Conservation (phyloP, 2,113 vertebrate genomes). For the Macquaria ambigua region DNA sequence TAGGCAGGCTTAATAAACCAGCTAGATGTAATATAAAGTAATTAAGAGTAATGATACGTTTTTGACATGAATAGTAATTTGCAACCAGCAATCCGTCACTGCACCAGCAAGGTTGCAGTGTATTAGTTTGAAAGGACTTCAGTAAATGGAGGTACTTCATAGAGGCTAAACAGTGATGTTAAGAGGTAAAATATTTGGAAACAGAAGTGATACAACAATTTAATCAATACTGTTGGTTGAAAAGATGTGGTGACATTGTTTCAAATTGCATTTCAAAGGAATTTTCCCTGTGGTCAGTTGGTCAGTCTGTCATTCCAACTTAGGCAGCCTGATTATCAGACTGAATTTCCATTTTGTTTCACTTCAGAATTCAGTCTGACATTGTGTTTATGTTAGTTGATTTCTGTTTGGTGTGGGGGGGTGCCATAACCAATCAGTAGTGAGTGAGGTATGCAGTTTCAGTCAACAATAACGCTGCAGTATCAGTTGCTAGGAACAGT, state of each 20-base stretch:
- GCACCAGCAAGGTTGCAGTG: conserved; percentile 83
- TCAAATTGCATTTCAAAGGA: background rate
- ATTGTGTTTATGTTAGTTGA: too few species aligned
- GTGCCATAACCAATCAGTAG: background rate
- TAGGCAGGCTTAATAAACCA: conserved; percentile 46
- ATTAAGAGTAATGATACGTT: conserved; percentile 93
- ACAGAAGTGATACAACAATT: background rate
- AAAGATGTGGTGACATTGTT: background rate
- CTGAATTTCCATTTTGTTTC: background rate
- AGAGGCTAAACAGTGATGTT: background rate
- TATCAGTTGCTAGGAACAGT: too few species aligned
- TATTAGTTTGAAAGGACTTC: background rate
- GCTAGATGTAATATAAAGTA: conserved; percentile 84
- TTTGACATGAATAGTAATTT: conserved; percentile 87
- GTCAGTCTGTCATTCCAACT: background rate
- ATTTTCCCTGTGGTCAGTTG: background rate
- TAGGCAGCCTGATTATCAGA: background rate
- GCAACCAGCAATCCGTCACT: conserved; percentile 88
- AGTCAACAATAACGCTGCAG: too few species aligned
- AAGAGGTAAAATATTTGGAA: background rate
- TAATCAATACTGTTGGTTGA: background rate
- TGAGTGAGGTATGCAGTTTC: too few species aligned
- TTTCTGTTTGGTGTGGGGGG: too few species aligned
- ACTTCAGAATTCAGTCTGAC: too few species aligned
- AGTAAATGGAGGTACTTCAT: background rate